Percentiles rank a stretch among this genome's conserved stretches.
Conservation (phyloP, 2,797 vertebrate species). For the Tapirus indicus region DNA sequence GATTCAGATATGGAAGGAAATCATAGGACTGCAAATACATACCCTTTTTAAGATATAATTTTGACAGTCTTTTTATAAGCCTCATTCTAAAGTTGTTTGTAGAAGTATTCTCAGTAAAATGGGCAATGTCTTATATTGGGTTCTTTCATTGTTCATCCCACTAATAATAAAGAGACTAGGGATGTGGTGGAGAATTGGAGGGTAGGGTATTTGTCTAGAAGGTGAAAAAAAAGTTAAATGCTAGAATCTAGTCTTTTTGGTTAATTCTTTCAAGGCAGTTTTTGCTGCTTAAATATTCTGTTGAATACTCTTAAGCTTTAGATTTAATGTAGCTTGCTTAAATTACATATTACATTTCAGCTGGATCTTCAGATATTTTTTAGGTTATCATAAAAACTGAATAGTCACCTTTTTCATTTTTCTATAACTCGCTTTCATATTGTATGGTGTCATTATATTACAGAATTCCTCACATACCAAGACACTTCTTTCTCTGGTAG, state of each 20-base stretch:
- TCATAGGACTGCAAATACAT: not conserved
- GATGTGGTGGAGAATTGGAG: not conserved
- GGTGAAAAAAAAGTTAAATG: not conserved
- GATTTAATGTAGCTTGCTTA: constrained; percentile 49
- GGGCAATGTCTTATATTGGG: not conserved
- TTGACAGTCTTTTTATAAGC: not conserved
- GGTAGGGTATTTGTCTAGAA: constrained; percentile 8
- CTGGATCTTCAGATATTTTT: constrained; percentile 33
- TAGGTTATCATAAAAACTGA: constrained; percentile 36
- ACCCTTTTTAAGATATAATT: not conserved
- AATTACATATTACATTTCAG: not conserved
- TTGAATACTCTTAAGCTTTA: constrained; percentile 28
- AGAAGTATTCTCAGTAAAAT: constrained; percentile 34
- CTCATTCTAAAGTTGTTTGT: not conserved
- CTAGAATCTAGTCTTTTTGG: not conserved
- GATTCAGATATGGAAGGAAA: constrained; percentile 10
- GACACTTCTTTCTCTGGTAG: constrained; percentile 33
- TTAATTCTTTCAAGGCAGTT: constrained; percentile 22
- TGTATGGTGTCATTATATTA: not conserved
- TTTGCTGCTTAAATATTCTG: constrained; percentile 23
- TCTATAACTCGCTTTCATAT: constrained; percentile 14
- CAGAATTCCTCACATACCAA: not conserved
- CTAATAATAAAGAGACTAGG: not conserved
- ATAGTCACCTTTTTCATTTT: constrained; percentile 37
- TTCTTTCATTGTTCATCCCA: not conserved